A percentile compares a stretch with the other conserved stretches of the same genome.
phyloP scores from a whole-genome alignment of 2,888 invertebrate species.

The Dusona sp. region DNA sequence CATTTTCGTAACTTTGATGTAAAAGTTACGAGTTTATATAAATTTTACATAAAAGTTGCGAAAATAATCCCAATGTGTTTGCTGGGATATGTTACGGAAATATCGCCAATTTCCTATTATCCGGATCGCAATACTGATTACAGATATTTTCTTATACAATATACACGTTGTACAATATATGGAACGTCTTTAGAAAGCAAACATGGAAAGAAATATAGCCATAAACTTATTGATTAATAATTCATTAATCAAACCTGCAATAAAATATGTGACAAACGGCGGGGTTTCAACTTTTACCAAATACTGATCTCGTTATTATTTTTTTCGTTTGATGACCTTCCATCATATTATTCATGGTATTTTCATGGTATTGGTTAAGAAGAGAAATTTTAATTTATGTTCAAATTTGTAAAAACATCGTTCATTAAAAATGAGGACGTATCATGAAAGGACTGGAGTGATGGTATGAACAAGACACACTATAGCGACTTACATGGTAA shows the following conservation, averaged over 20 bases:
- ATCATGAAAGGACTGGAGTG: slow-evolving; percentile 13
- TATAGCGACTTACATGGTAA: slow-evolving; percentile 9
- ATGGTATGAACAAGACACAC: neutral
- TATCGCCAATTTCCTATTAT: slow-evolving; percentile 29
- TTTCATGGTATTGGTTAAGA: neutral
- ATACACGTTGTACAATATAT: neutral
- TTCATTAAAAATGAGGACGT: slow-evolving; percentile 20
- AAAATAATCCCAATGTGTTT: too few species aligned
- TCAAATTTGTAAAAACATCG: neutral
- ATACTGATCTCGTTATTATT: neutral
- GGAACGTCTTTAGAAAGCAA: neutral
- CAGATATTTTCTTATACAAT: neutral
- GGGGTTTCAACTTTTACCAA: neutral
- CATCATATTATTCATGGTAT: neutral
- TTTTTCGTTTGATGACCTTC: neutral
- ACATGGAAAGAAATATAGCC: neutral
- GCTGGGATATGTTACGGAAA: too few species aligned
- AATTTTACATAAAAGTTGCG: too few species aligned
- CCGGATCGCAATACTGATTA: slow-evolving; percentile 11
- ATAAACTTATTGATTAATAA: neutral
- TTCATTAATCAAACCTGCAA: neutral
- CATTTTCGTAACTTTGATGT: too few species aligned
- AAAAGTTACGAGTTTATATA: too few species aligned
- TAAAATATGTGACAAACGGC: neutral
- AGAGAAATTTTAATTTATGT: neutral